These are phyloP conservation scores for Gonioctena quinquepunctata DNA, from an alignment of 1,140 invertebrate genomes.

Conservation along the genomic window DNA sequence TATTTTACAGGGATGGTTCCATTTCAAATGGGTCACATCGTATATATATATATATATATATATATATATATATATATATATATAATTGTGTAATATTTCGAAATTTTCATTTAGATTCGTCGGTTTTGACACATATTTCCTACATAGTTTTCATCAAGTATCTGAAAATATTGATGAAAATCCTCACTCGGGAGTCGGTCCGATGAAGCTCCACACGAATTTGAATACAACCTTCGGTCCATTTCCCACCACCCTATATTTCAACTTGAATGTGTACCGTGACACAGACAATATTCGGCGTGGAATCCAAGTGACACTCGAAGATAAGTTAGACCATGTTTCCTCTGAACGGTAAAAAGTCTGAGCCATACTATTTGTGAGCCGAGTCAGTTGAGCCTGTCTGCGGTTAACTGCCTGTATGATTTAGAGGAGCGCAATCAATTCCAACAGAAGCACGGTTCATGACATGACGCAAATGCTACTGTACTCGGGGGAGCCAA, in stretches of 20 bases:
- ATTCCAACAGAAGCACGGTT: slow-evolving; percentile 38
- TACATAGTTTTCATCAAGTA: no score
- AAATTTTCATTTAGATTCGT: no score
- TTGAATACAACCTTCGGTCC: no score
- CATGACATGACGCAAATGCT: slow-evolving; percentile 49
- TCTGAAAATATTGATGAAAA: no score
- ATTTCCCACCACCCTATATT: not conserved
- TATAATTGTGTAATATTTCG: no score
- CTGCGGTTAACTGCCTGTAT: slow-evolving; percentile 46
- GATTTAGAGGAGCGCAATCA: slow-evolving; percentile 48
- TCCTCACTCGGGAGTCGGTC: no score
- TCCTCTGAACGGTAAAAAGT: not conserved
- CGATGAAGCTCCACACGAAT: no score
- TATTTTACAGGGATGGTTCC: no score
- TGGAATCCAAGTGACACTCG: not conserved
- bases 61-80: no score
- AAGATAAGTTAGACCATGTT: not conserved
- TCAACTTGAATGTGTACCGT: not conserved
- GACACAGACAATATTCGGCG: not conserved
- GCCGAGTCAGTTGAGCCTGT: slow-evolving; percentile 27
- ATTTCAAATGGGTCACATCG: no score
- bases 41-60: no score
- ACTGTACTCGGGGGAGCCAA: slow-evolving; percentile 48
- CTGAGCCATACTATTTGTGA: not conserved
- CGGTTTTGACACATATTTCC: no score